Evolutionary conservation across 1,140 invertebrate species (phyloP).

Genomic region (Myzus persicae): DNA sequence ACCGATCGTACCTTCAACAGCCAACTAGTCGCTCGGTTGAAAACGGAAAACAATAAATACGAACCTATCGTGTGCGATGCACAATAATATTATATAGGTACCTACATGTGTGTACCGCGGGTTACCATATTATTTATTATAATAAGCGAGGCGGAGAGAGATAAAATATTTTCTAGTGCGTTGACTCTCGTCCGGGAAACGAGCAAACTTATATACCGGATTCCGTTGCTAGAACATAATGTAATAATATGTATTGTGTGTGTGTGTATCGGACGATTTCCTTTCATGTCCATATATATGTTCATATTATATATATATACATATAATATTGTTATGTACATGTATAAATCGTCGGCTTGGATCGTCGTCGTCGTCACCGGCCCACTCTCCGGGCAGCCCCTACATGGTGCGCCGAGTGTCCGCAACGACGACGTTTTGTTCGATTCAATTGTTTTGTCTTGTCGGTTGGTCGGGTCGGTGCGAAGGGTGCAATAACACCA

Average conservation of each 20-base stretch:
- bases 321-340: background rate
- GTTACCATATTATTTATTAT: background rate
- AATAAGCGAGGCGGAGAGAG: background rate
- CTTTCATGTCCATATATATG: background rate
- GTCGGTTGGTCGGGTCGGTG: background rate
- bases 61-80: background rate
- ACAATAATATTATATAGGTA: background rate
- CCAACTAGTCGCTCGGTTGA: background rate
- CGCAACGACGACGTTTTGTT: background rate
- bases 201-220: slow-evolving; percentile 1
- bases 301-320: too few relatives aligned
- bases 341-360: background rate
- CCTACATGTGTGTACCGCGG: background rate
- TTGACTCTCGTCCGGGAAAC: slow-evolving; percentile 39
- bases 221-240: slow-evolving; percentile 31
- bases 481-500: slow-evolving; percentile 29
- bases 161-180: slow-evolving; percentile 49
- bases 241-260: background rate
- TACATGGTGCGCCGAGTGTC: slow-evolving; percentile 26
- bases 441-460: slow-evolving; percentile 28
- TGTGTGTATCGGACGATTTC: background rate
- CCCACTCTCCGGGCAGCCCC: background rate
- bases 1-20: background rate
- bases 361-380: background rate
- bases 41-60: background rate